Evolutionary conservation across 2,888 invertebrate genomes (phyloP), one percentile per base, ranked within the genome.

Genomic region (Ctenicera cuprea): DNA sequence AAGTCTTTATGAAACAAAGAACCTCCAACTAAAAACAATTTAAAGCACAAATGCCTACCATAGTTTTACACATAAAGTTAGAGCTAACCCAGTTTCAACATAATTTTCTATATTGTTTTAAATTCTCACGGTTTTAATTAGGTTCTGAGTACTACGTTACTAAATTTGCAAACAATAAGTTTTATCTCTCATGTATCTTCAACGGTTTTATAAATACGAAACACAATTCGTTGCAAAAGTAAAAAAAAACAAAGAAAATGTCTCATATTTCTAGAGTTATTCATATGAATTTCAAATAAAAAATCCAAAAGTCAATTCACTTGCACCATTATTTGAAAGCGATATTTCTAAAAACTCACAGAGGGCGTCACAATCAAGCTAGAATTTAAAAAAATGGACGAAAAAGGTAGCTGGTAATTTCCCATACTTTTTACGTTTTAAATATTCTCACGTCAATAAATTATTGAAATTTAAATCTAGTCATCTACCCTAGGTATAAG

Each of bases 121-220:
- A 37, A 37, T 50, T 65, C 65, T 26, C 65, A 65, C 65, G 65
- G 65, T 65, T 65, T 65, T 65, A 65, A 65, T 65, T 52, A 52
- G 12, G 18, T 30, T 30, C 59, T 38, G 38, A 63, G 16, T 63
- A 33, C 30, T 43, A 18, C 63, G 43, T 45, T 22, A 16, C 41
- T 43, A 45, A 61, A 45, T 63, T 63, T 63, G 45, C 65, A 50
- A 50, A 65, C 65, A 65, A 65, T 50, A 22, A 59, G 38, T 59
- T 59, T 22, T 59, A 30, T 59, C 59, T 37, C 33, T 38, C 30
- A 16, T 37, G 59, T 41, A 59, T 59, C 38, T 59, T 37, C 57
- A 33, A 33, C 57, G 33, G 38, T 33, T 54, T 57, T 57, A 37
- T 57, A 57, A 57, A 57, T 59, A 59, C 16, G 8, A 22, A 33